Evolutionary conservation across 2,113 vertebrate species (phyloP), one percentile per base, ranked within the genome.

Genomic region (Henicopernis longicauda): DNA sequence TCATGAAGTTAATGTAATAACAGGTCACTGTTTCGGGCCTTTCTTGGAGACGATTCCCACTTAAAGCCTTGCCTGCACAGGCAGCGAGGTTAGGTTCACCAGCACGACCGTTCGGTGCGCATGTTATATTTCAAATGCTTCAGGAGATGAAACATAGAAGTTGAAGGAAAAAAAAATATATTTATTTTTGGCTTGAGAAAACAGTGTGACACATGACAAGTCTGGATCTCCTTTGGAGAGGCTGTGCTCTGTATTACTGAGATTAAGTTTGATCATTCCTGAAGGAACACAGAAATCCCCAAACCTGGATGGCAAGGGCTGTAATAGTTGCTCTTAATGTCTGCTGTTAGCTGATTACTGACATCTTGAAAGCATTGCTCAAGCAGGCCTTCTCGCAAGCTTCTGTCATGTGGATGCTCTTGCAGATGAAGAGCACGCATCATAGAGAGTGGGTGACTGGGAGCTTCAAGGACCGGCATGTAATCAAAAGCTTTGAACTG

Each of bases 291-390:
- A 97, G 96, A 80, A 96, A 82, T 38, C 31, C 55, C 67, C 50
- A 42, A 47, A 65, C 49, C 77, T 92, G 93, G 82, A 88, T 49
- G 50, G 91, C 86, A 67, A 81, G 69, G 85, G 82, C 80, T 93
- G 83, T 50, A 72, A 70, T 42, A 67, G 87, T 22, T 44, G 38
- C 82, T 97, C 97, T 93, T 95, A 96, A 83, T 73, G 97, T 95
- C 97, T 97, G 97, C 97, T 97, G 94, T 96, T 96, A 93, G 97
- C 97, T 98, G 98, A 98, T 98, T 98, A 97, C 97, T 97, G 98
- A 97, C 98, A 98, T 98, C 98, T 98, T 98, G 98, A 99, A 98
- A 49, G 90, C 96, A 98, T 98, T 98, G 97, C 97, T 95, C 82
- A 29, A 69, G 95, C 95, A 84, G 50, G 83, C 81, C 81, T 93